A percentile compares a stretch with the other conserved stretches of the same genome.
phyloP scores from a whole-genome alignment of 2,797 vertebrate species.

The Percopsis omiscomaycus region DNA sequence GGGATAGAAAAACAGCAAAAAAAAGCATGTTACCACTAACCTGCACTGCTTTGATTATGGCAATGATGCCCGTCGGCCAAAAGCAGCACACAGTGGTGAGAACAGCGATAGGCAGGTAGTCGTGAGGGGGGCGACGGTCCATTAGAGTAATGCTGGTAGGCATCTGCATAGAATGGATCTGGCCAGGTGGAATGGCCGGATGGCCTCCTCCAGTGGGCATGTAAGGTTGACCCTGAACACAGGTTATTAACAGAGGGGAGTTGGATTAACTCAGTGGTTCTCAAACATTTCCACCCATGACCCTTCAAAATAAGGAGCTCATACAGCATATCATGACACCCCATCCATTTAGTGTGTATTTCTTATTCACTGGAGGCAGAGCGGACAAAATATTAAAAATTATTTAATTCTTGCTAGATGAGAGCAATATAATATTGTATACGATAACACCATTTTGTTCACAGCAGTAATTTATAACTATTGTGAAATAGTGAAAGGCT shows the following conservation, averaged over 20 bases:
- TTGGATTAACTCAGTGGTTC: too few species aligned
- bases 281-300: too few species aligned
- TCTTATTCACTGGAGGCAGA: too few species aligned
- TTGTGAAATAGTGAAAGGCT: too few species aligned
- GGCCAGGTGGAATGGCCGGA: conserved; percentile 74
- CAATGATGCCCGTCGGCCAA: conserved; percentile 94
- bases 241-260: background rate
- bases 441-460: too few species aligned
- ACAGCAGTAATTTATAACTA: too few species aligned
- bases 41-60: conserved; percentile 95
- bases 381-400: too few species aligned
- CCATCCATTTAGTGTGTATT: too few species aligned
- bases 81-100: conserved; percentile 96
- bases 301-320: too few species aligned
- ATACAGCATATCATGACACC: too few species aligned
- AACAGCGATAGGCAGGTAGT: conserved; percentile 94
- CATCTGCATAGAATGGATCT: conserved; percentile 86
- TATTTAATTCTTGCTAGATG: too few species aligned
- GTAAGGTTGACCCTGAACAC: conserved; percentile 80
- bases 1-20: conserved; percentile 25
- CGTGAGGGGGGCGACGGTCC: conserved; percentile 89
- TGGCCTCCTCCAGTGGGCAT: conserved; percentile 73
- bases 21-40: conserved; percentile 59
- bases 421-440: too few species aligned
- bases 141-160: conserved; percentile 87